phyloP scores from a whole-genome alignment of 1,140 invertebrate species.

The Drosophila ercepeae region DNA sequence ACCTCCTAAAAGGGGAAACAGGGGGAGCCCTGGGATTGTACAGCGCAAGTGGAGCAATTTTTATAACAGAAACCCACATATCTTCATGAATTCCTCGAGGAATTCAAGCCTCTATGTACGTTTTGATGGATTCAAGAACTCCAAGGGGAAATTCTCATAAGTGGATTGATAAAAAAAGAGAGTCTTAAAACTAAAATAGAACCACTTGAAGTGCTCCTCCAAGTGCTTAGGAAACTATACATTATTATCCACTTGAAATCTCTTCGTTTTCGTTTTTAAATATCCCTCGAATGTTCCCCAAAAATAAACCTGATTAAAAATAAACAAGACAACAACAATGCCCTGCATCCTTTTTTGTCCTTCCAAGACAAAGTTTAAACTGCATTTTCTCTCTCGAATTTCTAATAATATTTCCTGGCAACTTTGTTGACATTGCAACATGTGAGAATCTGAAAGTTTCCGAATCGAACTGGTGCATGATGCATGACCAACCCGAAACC shows the following conservation, averaged over 20 bases:
- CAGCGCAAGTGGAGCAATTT: conserved; percentile 37
- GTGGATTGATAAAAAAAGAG: neutral
- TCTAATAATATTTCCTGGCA: conserved; percentile 33
- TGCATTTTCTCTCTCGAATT: conserved; percentile 28
- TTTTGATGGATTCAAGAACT: conserved; percentile 8
- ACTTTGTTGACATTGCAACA: conserved; percentile 41
- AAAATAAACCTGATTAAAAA: neutral
- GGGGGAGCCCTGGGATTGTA: conserved; percentile 4
- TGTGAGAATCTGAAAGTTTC: conserved; percentile 41
- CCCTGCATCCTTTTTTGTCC: neutral
- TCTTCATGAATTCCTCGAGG: conserved; percentile 12
- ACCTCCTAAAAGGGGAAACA: conserved; percentile 38
- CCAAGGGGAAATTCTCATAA: conserved; percentile 14
- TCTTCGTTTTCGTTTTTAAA: no score
- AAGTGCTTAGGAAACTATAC: neutral
- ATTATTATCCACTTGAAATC: neutral
- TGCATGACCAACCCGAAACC: conserved; percentile 28
- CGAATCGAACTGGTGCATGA: conserved; percentile 24
- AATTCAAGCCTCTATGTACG: conserved; percentile 14
- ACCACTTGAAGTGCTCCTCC: conserved; percentile 12
- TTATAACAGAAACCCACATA: conserved; percentile 49
- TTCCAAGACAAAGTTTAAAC: conserved; percentile 16
- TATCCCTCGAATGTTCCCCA: no score
- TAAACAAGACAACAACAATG: neutral
- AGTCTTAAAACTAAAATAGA: neutral